These are phyloP conservation scores for Meles meles DNA, from an alignment of 2,113 vertebrate genomes.

Conservation along the genomic window DNA sequence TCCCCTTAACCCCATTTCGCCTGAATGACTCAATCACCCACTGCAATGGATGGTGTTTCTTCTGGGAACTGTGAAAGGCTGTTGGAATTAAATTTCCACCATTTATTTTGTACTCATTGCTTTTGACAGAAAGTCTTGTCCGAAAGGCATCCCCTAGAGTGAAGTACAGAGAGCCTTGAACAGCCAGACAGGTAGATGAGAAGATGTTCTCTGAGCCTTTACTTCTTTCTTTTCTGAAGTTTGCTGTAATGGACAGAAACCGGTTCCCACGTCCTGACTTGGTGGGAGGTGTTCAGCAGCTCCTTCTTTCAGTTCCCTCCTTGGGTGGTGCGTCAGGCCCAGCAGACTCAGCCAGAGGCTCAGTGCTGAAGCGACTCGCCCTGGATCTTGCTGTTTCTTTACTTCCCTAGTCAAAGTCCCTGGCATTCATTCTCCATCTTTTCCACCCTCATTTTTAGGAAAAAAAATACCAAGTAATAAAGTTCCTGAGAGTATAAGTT, in stretches of 20 bases:
- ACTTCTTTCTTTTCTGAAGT: background rate
- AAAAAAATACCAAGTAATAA: background rate
- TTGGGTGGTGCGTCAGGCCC: rapidly evolving
- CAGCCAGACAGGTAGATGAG: background rate
- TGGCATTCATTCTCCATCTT: background rate
- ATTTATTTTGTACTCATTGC: conserved; percentile 48
- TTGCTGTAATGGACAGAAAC: background rate
- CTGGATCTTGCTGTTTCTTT: background rate
- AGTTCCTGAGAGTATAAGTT: background rate
- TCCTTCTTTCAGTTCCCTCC: background rate
- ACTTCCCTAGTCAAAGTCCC: background rate
- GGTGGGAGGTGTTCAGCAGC: background rate
- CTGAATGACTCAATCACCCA: conserved; percentile 33
- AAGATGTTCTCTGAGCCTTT: background rate
- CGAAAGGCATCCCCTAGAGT: background rate
- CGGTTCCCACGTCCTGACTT: background rate
- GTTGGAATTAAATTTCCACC: conserved; percentile 53
- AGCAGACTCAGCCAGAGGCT: background rate
- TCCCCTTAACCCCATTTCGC: conserved; percentile 14
- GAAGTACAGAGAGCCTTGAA: background rate
- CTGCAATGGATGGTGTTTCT: conserved; percentile 24
- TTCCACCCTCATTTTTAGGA: background rate
- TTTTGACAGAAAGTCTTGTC: conserved; percentile 45
- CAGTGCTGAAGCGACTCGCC: background rate
- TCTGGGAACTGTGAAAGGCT: conserved; percentile 51